These are phyloP conservation scores for Sanderia malayensis DNA, from an alignment of 30 jellyfish, hydroid and myxozoan genomes.

Conservation along the genomic window DNA sequence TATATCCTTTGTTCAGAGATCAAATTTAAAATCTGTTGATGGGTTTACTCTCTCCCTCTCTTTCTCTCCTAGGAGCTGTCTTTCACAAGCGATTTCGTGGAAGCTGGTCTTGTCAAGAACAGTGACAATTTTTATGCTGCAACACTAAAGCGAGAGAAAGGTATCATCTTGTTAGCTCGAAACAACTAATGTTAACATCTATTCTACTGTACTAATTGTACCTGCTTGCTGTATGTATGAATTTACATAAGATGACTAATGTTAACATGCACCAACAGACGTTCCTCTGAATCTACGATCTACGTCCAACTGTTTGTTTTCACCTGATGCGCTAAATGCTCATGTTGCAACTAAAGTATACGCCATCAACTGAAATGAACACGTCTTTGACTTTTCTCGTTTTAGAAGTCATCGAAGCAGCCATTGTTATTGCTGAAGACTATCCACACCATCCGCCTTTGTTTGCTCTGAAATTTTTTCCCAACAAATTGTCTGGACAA, in stretches of 20 bases:
- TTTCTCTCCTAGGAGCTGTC: constrained; percentile 1
- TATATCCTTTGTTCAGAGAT: not conserved
- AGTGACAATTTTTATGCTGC: constrained; percentile 22
- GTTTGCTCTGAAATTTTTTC: constrained; percentile 19
- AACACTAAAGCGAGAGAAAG: constrained; percentile 27
- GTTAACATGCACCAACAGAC: not conserved
- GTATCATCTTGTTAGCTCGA: not conserved
- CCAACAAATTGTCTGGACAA: not conserved
- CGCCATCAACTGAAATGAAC: too few species aligned
- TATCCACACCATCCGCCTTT: constrained; percentile 76
- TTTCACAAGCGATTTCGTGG: constrained; percentile 10
- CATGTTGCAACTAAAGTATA: too few species aligned
- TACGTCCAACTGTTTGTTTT: too few species aligned
- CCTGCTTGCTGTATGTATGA: not conserved
- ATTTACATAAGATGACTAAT: not conserved
- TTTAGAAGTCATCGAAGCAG: constrained; percentile 60
- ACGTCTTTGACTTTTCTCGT: too few species aligned
- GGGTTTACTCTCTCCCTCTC: not conserved
- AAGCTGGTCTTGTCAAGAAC: constrained; percentile 4
- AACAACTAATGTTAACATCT: not conserved
- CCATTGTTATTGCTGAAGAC: constrained; percentile 51
- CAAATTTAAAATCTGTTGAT: not conserved
- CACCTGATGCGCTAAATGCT: too few species aligned
- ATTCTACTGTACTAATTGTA: not conserved
- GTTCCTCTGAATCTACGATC: not conserved